Evolutionary conservation across 2,113 vertebrate species (phyloP).

Genomic region (Sitta europaea): DNA sequence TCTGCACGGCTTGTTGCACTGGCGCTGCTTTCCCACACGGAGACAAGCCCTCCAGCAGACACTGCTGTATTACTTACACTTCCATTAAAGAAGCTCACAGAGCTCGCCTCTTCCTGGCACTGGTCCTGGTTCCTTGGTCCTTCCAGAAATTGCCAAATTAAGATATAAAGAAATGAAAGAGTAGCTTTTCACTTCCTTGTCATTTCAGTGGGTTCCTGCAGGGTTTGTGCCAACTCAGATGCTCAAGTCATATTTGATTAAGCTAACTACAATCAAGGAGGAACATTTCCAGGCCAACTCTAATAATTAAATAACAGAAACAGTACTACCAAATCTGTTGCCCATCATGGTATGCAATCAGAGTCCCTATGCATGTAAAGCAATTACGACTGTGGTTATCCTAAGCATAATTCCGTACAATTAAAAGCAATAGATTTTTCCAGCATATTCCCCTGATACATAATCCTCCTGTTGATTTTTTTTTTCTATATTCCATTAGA

Average conservation of each 20-base stretch:
- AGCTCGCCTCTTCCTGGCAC: not conserved
- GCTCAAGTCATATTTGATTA: constrained; percentile 37
- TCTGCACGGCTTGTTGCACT: not conserved
- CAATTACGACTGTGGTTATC: not conserved
- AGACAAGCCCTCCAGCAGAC: not conserved
- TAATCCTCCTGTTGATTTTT: not conserved
- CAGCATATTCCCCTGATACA: not conserved
- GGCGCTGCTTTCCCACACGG: accelerated
- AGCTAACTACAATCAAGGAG: constrained; percentile 34
- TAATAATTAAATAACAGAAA: constrained; percentile 9
- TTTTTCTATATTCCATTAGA: not conserved
- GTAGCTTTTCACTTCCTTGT: not conserved
- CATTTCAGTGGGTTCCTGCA: constrained; percentile 17
- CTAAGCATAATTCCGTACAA: not conserved
- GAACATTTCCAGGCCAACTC: constrained; percentile 16
- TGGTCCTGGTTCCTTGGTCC: not conserved
- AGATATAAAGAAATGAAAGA: constrained; percentile 7
- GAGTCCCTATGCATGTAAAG: not conserved
- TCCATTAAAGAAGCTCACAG: not conserved
- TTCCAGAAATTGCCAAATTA: constrained; percentile 6
- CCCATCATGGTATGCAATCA: constrained; percentile 15
- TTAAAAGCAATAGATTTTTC: not conserved
- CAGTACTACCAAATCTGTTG: constrained; percentile 39
- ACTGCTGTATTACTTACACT: not conserved
- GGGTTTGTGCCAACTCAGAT: constrained; percentile 21